Base-by-base conservation (phyloP, 2,888 invertebrate genomes). In the Morinoia aosen region DNA sequence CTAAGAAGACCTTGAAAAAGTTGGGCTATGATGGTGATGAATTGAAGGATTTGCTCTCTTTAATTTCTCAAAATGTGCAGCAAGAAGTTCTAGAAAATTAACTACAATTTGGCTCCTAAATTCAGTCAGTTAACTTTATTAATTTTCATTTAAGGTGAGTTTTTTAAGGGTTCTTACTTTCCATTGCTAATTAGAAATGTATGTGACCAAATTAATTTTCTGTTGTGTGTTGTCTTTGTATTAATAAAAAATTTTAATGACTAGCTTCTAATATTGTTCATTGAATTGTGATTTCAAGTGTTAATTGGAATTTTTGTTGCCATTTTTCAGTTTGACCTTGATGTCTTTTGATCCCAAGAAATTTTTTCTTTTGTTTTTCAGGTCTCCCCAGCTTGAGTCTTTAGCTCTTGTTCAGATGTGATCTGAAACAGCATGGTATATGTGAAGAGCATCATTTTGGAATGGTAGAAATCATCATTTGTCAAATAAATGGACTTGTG, bases 1-100 rank as follows among this genome's bases (percentile, higher is more conserved):
- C 93, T 10, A 93, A 93, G 57, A 33, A 93, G 58, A 57, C 93
- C 7, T n/a, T 93, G 33, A 33, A 57, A 57, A 93, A 93, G 10
- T 57, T 57, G 56, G 93, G 93, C n/a, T 93, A 93, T 57, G 58
- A 11, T 33, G 57, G 93, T 48, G 12, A 93, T 57, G 93, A 93
- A 57, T 57, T 93, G 33, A 57, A 93, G 57, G 93, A 93, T 12
- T 33, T 93, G 93, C 33, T 93, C 25, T 57, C 57, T 7, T 39
- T 93, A 57, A 57, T 93, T 25, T 39, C 93, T 57, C 48, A 90
- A 40, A 90, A 90, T 90, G 14, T 90, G 16, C 90, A 90, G 90
- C 90, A 39, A 76, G 16, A 76, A 76, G 19, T 76, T 76, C 76
- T 19, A 76, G 12, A 76, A 76, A 76, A 76, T 76, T 76, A 76